These are phyloP conservation scores for Ennomos erosarius DNA, from an alignment of 2,888 invertebrate species.

Conservation along the genomic window DNA sequence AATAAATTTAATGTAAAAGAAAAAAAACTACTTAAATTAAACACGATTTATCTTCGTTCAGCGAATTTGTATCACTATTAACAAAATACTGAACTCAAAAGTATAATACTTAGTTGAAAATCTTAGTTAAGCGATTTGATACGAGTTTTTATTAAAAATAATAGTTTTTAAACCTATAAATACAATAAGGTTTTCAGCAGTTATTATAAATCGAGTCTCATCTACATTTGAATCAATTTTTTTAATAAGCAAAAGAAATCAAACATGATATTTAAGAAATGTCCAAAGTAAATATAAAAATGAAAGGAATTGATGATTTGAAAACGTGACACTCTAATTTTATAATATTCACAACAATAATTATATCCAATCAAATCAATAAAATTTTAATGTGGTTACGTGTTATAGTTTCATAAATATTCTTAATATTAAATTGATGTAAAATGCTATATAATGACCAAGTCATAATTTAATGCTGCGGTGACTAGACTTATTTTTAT, in stretches of 20 bases:
- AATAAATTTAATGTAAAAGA: slow-evolving; percentile 55
- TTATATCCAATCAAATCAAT: slow-evolving; percentile 33
- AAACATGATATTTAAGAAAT: too few species aligned
- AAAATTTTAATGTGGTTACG: slow-evolving; percentile 40
- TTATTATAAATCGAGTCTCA: too few species aligned
- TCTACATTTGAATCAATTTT: too few species aligned
- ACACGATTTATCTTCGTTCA: slow-evolving; percentile 66
- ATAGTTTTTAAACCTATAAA: not conserved
- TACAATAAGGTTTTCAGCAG: too few species aligned
- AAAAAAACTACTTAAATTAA: slow-evolving; percentile 58
- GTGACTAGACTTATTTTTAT: slow-evolving; percentile 71
- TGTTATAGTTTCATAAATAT: slow-evolving; percentile 44
- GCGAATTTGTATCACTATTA: slow-evolving; percentile 73
- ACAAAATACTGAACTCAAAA: slow-evolving; percentile 64
- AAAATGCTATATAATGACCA: slow-evolving; percentile 41
- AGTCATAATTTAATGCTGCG: slow-evolving; percentile 59
- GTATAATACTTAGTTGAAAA: slow-evolving; percentile 50
- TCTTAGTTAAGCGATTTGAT: slow-evolving; percentile 42
- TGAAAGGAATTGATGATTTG: not conserved
- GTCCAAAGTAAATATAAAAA: too few species aligned
- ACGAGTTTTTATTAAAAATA: slow-evolving; percentile 15
- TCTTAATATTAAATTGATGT: slow-evolving; percentile 39
- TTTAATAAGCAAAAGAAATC: too few species aligned
- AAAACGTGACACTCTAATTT: slow-evolving; percentile 3
- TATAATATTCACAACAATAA: slow-evolving; percentile 30